Evolutionary conservation across 2,797 vertebrate genomes (phyloP).

Genomic region (Chloroceryle amazona): DNA sequence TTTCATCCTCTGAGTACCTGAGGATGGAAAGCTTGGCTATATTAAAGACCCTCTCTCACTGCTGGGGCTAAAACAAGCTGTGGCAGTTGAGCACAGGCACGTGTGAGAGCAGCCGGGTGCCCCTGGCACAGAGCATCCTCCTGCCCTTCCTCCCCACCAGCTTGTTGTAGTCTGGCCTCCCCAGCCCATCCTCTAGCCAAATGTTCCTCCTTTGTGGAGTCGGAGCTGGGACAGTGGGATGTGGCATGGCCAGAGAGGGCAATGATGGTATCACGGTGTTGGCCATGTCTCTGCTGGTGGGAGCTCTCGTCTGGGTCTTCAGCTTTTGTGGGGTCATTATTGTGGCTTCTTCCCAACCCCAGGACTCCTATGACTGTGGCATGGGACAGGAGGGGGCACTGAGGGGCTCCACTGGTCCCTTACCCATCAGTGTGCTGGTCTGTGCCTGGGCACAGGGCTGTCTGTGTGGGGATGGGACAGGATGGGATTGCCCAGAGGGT

Average conservation of each 20-base stretch:
- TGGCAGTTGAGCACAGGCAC: rapidly evolving
- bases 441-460: rapidly evolving
- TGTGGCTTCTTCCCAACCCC: not conserved
- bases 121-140: rapidly evolving
- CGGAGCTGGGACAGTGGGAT: rapidly evolving
- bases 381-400: rapidly evolving
- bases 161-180: rapidly evolving
- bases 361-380: not conserved
- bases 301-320: rapidly evolving
- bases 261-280: rapidly evolving
- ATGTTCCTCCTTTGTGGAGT: rapidly evolving
- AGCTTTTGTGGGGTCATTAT: not conserved
- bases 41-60: not conserved
- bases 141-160: not conserved
- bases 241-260: not conserved
- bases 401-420: not conserved
- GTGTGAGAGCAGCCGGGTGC: not conserved
- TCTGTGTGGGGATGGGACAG: not conserved
- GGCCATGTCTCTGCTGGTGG: not conserved
- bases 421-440: rapidly evolving
- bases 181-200: not conserved
- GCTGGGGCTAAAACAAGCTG: not conserved
- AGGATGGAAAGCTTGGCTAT: not conserved
- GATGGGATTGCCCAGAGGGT: not conserved
- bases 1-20: not conserved